Conservation (phyloP, 30 jellyfish, hydroid and myxozoan genomes). For the Pseudorhiza aurosa region DNA sequence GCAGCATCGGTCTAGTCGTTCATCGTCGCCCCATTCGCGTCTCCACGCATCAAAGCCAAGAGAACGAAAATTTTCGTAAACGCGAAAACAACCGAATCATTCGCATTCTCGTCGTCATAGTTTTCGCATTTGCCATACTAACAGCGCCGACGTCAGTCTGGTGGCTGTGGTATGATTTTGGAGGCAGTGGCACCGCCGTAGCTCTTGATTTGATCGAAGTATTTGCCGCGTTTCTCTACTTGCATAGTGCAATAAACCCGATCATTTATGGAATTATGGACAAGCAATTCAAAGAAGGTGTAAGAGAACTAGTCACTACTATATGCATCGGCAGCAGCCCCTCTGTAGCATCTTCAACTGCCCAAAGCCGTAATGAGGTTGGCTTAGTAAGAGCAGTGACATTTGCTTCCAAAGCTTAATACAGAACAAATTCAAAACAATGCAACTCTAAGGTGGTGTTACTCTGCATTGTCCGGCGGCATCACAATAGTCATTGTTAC, state of each 20-base stretch:
- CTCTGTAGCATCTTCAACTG: not conserved
- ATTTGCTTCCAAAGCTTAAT: not conserved
- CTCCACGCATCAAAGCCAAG: constrained; percentile 40
- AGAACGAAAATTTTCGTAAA: constrained; percentile 42
- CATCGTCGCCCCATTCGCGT: constrained; percentile 64
- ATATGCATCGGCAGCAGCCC: not conserved
- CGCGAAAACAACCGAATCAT: constrained; percentile 67
- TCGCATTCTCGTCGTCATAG: constrained; percentile 59
- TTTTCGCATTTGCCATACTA: constrained; percentile 71
- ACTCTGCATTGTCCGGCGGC: too few species aligned
- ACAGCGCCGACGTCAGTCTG: constrained; percentile 85
- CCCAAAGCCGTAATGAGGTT: not conserved
- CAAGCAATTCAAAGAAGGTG: constrained; percentile 55
- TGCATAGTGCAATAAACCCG: constrained; percentile 78
- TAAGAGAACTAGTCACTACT: constrained; percentile 14
- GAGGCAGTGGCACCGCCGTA: constrained; percentile 32
- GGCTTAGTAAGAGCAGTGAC: not conserved
- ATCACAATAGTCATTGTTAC: too few species aligned
- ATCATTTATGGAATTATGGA: constrained; percentile 80
- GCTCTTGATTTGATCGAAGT: constrained; percentile 77
- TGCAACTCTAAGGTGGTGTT: too few species aligned
- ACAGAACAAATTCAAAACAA: too few species aligned
- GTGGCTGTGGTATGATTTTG: constrained; percentile 91
- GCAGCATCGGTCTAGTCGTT: constrained; percentile 35
- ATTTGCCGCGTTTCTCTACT: constrained; percentile 76